These are phyloP conservation scores for Esox niger DNA, from an alignment of 2,113 vertebrate species.

Conservation along the genomic window DNA sequence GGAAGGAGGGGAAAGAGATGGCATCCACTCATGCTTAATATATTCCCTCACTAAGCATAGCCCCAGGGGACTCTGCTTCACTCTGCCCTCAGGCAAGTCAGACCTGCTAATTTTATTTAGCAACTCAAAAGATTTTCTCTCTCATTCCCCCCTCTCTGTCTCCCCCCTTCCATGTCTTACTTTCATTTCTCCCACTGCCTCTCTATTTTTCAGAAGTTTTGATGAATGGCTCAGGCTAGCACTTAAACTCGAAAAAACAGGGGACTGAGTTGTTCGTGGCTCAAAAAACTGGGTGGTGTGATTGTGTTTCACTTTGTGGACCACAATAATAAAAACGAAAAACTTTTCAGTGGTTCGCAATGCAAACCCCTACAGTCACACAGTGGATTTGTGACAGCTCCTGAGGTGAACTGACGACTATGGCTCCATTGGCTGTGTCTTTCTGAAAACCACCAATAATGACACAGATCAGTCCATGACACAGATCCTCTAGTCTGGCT, in stretches of 20 bases:
- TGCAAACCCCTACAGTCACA: neutral
- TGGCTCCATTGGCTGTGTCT: neutral
- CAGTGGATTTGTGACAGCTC: neutral
- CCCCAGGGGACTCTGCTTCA: slow-evolving; percentile 77
- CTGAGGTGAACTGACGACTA: neutral
- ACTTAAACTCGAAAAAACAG: slow-evolving; percentile 20
- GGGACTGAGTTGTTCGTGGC: neutral
- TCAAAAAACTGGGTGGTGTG: too few species aligned
- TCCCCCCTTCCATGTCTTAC: neutral
- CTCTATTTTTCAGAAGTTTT: slow-evolving; percentile 10
- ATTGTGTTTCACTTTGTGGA: too few species aligned
- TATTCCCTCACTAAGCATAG: slow-evolving; percentile 70
- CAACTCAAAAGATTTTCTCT: slow-evolving; percentile 73
- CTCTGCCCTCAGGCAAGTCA: slow-evolving; percentile 79
- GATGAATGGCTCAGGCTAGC: neutral
- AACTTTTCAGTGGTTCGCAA: neutral
- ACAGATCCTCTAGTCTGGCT: neutral
- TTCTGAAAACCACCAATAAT: too few species aligned
- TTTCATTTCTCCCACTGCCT: neutral
- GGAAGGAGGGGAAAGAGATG: slow-evolving; percentile 27
- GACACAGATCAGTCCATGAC: neutral
- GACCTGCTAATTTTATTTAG: slow-evolving; percentile 79
- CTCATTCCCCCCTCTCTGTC: neutral
- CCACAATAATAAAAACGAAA: too few species aligned
- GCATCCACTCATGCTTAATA: slow-evolving; percentile 73